Evolutionary conservation across 2,888 invertebrate genomes (phyloP), one percentile per base, ranked within the genome.

Genomic region (Atrina japonica): DNA sequence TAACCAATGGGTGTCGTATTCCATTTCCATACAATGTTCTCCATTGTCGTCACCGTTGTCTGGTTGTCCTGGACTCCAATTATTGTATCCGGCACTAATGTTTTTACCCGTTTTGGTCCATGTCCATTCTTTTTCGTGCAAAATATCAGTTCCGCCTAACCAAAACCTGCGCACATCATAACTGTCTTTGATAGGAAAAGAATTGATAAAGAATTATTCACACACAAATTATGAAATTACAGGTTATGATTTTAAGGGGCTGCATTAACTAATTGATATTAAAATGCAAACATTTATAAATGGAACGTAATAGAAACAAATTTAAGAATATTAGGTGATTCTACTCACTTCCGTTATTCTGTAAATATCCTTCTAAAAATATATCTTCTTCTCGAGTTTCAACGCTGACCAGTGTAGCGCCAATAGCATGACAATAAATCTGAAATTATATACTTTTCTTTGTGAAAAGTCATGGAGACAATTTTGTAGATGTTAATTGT

Each of bases 341-440:
- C 53, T 23, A 56, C 40, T 21, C 21, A 56, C 21, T 35, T 35
- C 35, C 35, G 35, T 35, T 7, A 14, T 40, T 56, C 29, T 55
- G 53, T 11, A 65, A 29, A 11, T 45, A 29, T 29, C 29, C 21
- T n/a, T 18, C 55, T 29, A 65, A 25, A 55, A 55, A 65, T 5
- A 18, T 18, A 14, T 65, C 53, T 58, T 66, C 66, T 50, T 25
- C 40, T 25, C 49, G 66, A n/a, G 58, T 49, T 50, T 66, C 66
- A 25, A 66, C 58, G 18, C 58, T 58, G 18, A 58, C 66, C n/a
- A 66, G 40, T 25, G 27, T 45, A 18, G 43, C 14, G n/a, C 49
- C 49, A 25, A 58, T 49, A 21, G 66, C 66, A 23, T 55, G 45
- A 40, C 66, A 66, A 23, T 58, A 66, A n/a, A 49, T 58, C 66